Percentiles rank a stretch among this genome's conserved stretches.
Conservation (phyloP, 2,888 invertebrate genomes). For the Galerucella calmariensis region DNA sequence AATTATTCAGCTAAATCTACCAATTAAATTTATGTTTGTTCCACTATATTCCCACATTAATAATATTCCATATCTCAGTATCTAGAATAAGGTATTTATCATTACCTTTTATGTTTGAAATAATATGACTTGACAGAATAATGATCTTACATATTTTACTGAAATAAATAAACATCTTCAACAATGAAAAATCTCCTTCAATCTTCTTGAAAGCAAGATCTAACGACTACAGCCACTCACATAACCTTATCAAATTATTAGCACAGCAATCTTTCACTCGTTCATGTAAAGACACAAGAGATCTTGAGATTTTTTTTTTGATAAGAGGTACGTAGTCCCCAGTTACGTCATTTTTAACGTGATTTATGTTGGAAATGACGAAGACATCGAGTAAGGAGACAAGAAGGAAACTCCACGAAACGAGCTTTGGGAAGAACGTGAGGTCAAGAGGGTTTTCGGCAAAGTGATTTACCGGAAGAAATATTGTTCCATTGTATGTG, state of each 20-base stretch:
- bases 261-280: not conserved
- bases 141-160: not conserved
- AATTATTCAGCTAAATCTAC: too few relatives aligned
- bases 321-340: constrained; percentile 37
- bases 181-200: not conserved
- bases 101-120: not conserved
- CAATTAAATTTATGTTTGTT: too few relatives aligned
- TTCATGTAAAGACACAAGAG: constrained; percentile 11
- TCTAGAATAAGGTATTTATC: not conserved
- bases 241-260: constrained; percentile 21
- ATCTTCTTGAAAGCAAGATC: not conserved
- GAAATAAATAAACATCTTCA: not conserved
- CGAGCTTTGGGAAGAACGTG: constrained; percentile 10
- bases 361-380: constrained; percentile 47
- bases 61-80: not conserved
- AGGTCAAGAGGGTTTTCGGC: constrained; percentile 17
- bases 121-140: not conserved
- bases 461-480: constrained; percentile 5
- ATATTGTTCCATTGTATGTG: constrained; percentile 3
- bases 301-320: constrained; percentile 16
- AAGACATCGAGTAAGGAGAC: constrained; percentile 42
- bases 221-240: constrained; percentile 5
- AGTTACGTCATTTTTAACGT: constrained; percentile 43
- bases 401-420: constrained; percentile 10
- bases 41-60: not conserved